A percentile compares a stretch with the other conserved stretches of the same genome.
Conservation (phyloP, 2,113 vertebrate genomes). For the Gnathonemus echidnorhynchus region DNA sequence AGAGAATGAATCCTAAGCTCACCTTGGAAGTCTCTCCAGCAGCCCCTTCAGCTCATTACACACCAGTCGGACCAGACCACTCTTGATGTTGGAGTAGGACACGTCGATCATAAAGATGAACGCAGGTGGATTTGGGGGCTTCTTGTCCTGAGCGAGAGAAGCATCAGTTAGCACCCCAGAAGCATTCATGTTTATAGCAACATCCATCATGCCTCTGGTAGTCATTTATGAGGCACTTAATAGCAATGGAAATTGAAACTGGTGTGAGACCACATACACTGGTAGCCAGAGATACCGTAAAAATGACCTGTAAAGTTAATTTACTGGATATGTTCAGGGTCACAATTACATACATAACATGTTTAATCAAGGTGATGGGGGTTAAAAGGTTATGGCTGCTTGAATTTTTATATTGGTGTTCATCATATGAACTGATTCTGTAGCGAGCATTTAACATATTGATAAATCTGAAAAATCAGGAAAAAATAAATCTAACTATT, state of each 20-base stretch:
- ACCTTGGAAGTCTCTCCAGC: conserved; percentile 85
- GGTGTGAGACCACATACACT: background rate
- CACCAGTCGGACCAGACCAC: conserved; percentile 81
- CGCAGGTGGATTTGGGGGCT: conserved; percentile 75
- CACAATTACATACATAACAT: background rate
- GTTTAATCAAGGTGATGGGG: background rate
- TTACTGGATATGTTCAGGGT: background rate
- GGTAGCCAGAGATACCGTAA: background rate
- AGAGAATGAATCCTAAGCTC: conserved; percentile 21
- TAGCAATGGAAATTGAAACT: background rate
- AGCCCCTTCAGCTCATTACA: conserved; percentile 85
- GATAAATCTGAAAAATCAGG: background rate
- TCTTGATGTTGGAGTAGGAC: conserved; percentile 84
- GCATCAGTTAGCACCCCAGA: background rate
- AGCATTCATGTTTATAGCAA: background rate
- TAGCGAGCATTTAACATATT: background rate
- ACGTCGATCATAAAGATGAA: conserved; percentile 98
- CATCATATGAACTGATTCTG: background rate
- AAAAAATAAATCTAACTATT: background rate
- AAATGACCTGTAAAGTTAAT: background rate
- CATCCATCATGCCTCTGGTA: background rate
- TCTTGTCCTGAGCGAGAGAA: conserved; percentile 74
- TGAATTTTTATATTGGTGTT: background rate
- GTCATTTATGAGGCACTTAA: background rate
- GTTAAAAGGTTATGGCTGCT: background rate